These are phyloP conservation scores for Tamias sibiricus DNA, from an alignment of 2,113 vertebrate species.

Conservation along the genomic window DNA sequence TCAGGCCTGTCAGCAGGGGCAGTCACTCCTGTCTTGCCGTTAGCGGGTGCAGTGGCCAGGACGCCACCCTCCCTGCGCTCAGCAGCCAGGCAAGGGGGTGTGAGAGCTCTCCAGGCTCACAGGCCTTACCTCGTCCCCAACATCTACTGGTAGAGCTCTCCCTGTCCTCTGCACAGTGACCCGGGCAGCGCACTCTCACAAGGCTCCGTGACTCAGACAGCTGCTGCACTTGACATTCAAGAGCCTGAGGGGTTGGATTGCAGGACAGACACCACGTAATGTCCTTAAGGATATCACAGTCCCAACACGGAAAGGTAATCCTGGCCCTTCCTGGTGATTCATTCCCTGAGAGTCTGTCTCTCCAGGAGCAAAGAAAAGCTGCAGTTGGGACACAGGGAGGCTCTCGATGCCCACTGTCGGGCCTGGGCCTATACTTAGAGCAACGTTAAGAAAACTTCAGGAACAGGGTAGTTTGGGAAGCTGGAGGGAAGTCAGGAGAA, in stretches of 20 bases:
- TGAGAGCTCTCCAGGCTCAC: background rate
- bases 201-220: rapidly evolving
- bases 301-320: background rate
- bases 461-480: background rate
- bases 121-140: background rate
- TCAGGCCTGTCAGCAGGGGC: rapidly evolving
- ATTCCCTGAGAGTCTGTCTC: background rate
- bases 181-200: background rate
- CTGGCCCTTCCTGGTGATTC: background rate
- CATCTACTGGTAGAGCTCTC: no score
- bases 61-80: rapidly evolving
- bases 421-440: background rate
- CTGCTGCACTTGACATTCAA: background rate
- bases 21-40: rapidly evolving
- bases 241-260: background rate
- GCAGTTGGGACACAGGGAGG: background rate
- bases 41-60: background rate
- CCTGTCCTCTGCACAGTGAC: background rate
- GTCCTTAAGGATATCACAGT: background rate
- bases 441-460: background rate
- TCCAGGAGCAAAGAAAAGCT: background rate
- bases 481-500: no score
- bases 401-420: no score
- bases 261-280: background rate
- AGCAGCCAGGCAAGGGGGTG: no score